Evolutionary conservation across 2,113 vertebrate species (phyloP), one percentile per base, ranked within the genome.

Genomic region (Amphilophus citrinellus): DNA sequence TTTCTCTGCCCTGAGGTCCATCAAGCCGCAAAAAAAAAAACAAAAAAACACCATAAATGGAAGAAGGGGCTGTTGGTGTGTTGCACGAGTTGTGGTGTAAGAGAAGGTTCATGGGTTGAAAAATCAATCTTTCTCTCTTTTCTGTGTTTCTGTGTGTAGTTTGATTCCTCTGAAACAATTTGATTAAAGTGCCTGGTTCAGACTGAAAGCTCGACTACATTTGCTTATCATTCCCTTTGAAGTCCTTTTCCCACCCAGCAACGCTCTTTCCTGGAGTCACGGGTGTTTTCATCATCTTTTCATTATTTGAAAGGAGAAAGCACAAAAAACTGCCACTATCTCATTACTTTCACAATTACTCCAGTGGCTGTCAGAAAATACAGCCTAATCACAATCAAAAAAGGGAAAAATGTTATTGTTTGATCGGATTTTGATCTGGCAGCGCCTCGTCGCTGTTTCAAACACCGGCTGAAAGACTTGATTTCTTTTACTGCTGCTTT

Each of bases 271-370:
- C 88, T 91, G 65, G 71, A 95, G 83, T 93, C 91, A 85, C 82
- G 86, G 85, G 85, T 87, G 87, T 92, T 90, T 93, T 93, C 93
- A 93, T 92, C 88, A 84, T 87, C 86, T 77, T 81, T 85, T 91
- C 79, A 83, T 92, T 87, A 85, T 93, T 79, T 90, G 81, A 91
- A 91, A 88, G 66, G 63, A 82, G 77, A 84, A 61, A 50, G 59
- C 22, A 62, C 32, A 79, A 8, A 78, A 79, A 79, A 59, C 85
- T 82, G 87, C 76, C 86, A 79, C 84, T 80, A 84, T 91, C 91
- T 94, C 88, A 92, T 96, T 95, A 93, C 90, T 84, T 87, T 91
- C 78, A 92, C 79, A 90, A 94, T 94, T 94, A 93, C 95, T 95
- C 89, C 80, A 90, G 90, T 88, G 88, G 79, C 90, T 95, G 94